These are phyloP conservation scores for Mechanitis mazaeus DNA, from an alignment of 2,888 invertebrate genomes.

Conservation along the genomic window DNA sequence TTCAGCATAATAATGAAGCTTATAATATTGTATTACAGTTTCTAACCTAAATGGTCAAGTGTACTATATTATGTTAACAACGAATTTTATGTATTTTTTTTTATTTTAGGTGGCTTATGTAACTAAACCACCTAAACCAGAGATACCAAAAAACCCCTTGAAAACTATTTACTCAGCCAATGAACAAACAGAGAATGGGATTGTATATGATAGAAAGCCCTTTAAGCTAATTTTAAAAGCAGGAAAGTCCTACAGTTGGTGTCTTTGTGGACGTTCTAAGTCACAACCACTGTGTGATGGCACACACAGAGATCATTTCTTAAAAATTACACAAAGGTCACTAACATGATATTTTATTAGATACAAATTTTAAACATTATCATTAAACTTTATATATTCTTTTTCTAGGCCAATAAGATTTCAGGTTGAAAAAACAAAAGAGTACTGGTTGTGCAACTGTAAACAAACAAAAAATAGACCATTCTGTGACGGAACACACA, in stretches of 20 bases:
- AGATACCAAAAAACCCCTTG: conserved; percentile 82
- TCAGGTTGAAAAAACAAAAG: conserved; percentile 89
- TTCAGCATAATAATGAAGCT: too few species aligned
- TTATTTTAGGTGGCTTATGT: conserved; percentile 50
- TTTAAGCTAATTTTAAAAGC: conserved; percentile 85
- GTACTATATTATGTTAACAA: too few species aligned
- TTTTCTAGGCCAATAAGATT: conserved; percentile 86
- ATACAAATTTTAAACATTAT: too few species aligned
- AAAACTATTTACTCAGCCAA: conserved; percentile 77
- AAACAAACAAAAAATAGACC: conserved; percentile 96
- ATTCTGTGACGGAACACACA: conserved; percentile 98
- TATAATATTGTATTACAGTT: too few species aligned
- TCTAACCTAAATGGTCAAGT: too few species aligned
- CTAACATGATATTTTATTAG: not conserved
- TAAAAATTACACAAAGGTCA: conserved; percentile 84
- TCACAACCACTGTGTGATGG: conserved; percentile 97
- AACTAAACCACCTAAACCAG: conserved; percentile 62
- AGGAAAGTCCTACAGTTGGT: conserved; percentile 92
- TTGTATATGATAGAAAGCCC: conserved; percentile 91
- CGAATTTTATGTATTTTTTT: conserved; percentile 5
- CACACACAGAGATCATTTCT: conserved; percentile 85
- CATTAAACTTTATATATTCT: conserved; percentile 15
- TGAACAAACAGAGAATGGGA: conserved; percentile 83
- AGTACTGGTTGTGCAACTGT: conserved; percentile 98
- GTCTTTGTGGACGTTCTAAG: conserved; percentile 94